A percentile compares a stretch with the other conserved stretches of the same genome.
These are phyloP conservation scores for Pipa parva DNA, from an alignment of 2,113 vertebrate genomes.

Conservation along the genomic window DNA sequence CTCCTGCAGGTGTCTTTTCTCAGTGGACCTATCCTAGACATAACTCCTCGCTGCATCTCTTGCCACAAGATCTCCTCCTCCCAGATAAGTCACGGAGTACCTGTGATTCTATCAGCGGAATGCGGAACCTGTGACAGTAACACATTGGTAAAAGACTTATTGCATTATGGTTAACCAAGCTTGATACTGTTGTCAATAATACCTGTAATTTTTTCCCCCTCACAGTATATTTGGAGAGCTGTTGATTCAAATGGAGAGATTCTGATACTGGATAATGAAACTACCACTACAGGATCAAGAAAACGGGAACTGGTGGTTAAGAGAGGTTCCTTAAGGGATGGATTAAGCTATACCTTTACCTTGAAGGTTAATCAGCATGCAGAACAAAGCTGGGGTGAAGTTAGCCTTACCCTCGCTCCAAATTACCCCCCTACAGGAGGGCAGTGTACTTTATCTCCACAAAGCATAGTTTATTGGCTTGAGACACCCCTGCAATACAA, in stretches of 20 bases:
- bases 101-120: conserved; percentile 52
- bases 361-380: conserved; percentile 55
- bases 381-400: conserved; percentile 53
- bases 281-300: conserved; percentile 51
- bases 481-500: conserved; percentile 61
- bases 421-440: conserved; percentile 59
- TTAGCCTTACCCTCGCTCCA: conserved; percentile 49
- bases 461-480: conserved; percentile 52
- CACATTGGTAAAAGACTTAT: conserved; percentile 11
- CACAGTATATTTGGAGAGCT: conserved; percentile 65
- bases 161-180: too few relatives aligned
- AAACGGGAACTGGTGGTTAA: conserved; percentile 55
- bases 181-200: not conserved
- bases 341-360: conserved; percentile 60
- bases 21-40: conserved; percentile 49
- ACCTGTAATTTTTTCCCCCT: not conserved
- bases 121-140: conserved; percentile 55
- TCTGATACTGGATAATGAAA: conserved; percentile 53
- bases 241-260: conserved; percentile 47
- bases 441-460: conserved; percentile 56
- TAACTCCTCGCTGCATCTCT: conserved; percentile 61
- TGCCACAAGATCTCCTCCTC: conserved; percentile 48
- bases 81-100: conserved; percentile 37
- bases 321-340: conserved; percentile 51
- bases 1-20: conserved; percentile 58